Evolutionary conservation across 2,888 invertebrate species (phyloP).

Genomic region (Prostheceraeus crozeri): DNA sequence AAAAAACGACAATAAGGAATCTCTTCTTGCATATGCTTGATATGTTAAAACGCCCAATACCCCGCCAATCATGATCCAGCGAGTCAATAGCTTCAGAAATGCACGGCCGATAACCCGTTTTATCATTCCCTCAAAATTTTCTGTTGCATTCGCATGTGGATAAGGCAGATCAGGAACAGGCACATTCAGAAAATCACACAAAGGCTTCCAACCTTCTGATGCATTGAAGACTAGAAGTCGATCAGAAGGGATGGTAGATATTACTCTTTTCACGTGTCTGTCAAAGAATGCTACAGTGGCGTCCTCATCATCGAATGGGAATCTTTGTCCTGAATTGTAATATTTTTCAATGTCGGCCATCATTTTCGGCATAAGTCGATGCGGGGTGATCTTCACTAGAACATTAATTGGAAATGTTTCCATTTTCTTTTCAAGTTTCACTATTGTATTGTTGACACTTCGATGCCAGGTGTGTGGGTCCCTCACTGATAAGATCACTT

Average conservation of each 20-base stretch:
- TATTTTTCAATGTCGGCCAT: too few species aligned
- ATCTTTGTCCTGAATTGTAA: too few species aligned
- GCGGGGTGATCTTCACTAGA: neutral
- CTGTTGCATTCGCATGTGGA: constrained; percentile 14
- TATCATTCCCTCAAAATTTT: too few species aligned
- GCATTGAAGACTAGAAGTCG: constrained; percentile 5
- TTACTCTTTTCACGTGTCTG: neutral
- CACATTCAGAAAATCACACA: constrained; percentile 17
- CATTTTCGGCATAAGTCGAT: too few species aligned
- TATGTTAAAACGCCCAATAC: too few species aligned
- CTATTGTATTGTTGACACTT: neutral
- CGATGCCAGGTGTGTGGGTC: neutral
- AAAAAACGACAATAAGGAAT: too few species aligned
- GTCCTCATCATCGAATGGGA: neutral
- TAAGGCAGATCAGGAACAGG: constrained; percentile 19
- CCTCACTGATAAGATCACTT: constrained; percentile 2
- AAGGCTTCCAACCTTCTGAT: constrained; percentile 6
- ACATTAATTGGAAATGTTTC: neutral
- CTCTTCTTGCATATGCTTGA: too few species aligned
- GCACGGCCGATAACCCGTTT: too few species aligned
- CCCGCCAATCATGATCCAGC: too few species aligned
- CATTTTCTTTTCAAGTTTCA: neutral
- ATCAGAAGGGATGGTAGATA: neutral
- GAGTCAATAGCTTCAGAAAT: too few species aligned
- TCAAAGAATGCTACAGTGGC: neutral